A percentile compares a stretch with the other conserved stretches of the same genome.
Conservation (phyloP, 2,113 vertebrate genomes). For the Phyllostomus discolor region DNA sequence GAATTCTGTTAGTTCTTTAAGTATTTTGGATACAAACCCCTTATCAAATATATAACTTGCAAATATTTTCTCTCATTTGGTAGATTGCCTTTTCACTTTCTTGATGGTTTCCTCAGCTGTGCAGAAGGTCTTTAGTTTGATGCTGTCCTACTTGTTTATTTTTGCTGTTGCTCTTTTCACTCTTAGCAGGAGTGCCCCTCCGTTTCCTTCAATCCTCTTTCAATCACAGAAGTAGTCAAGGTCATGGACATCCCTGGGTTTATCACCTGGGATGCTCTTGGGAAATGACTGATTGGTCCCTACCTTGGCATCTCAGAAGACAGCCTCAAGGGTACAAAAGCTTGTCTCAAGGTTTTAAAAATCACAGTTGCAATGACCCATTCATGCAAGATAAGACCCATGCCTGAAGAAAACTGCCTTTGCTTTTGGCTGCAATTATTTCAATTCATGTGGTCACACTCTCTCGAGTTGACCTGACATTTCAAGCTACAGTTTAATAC, state of each 20-base stretch:
- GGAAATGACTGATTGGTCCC: background rate
- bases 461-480: slow-evolving; percentile 23
- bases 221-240: background rate
- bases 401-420: slow-evolving; percentile 43
- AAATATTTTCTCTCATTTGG: background rate
- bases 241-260: background rate
- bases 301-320: background rate
- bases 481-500: slow-evolving; percentile 20
- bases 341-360: slow-evolving; percentile 55
- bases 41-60: background rate
- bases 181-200: background rate
- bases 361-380: slow-evolving; percentile 48
- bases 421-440: slow-evolving; percentile 59
- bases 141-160: background rate
- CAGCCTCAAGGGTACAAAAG: slow-evolving; percentile 1
- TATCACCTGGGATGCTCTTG: background rate
- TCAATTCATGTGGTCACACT: slow-evolving; percentile 38
- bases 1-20: background rate
- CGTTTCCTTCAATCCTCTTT: background rate
- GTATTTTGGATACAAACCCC: background rate
- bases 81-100: background rate
- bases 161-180: background rate
- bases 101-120: background rate
- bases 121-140: background rate
- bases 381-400: slow-evolving; percentile 32